These are phyloP conservation scores for Chrysomela aeneicollis DNA, from an alignment of 2,888 invertebrate species.

Conservation along the genomic window DNA sequence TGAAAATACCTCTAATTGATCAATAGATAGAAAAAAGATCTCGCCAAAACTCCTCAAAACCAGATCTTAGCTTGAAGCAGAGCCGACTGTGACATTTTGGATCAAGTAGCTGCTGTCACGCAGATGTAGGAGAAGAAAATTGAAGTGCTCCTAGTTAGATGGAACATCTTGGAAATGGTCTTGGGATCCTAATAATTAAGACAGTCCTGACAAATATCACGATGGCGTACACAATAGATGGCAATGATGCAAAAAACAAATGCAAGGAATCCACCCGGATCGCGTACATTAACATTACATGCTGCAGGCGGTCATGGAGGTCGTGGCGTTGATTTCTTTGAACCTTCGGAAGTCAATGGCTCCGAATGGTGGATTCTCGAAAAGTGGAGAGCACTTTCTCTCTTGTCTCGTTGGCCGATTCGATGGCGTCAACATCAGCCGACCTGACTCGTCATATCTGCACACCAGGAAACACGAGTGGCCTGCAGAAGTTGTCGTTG, in stretches of 20 bases:
- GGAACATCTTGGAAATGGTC: no score
- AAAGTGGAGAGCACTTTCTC: constrained; percentile 58
- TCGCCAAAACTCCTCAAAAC: no score
- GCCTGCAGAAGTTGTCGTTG: constrained; percentile 8
- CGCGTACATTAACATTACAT: constrained; percentile 15
- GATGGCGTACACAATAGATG: no score
- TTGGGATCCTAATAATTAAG: no score
- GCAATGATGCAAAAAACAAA: not conserved
- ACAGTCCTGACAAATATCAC: no score
- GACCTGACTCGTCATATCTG: constrained; percentile 13
- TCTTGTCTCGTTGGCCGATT: constrained; percentile 41
- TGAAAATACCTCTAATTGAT: no score
- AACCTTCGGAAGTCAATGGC: constrained; percentile 55
- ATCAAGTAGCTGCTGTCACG: no score
- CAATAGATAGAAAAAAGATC: no score
- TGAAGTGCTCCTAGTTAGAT: no score
- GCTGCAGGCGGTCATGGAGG: constrained; percentile 14
- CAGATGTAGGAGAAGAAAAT: no score
- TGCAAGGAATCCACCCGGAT: constrained; percentile 28
- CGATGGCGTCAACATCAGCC: constrained; percentile 48
- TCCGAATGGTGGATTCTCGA: constrained; percentile 56
- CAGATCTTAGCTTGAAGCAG: no score
- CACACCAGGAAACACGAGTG: constrained; percentile 18
- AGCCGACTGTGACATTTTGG: no score
- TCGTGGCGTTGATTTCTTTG: constrained; percentile 40